Percentiles rank a stretch among this genome's conserved stretches.
Conservation (phyloP, 92 coral and sea anemone species). For the Parazoanthus swiftii region DNA sequence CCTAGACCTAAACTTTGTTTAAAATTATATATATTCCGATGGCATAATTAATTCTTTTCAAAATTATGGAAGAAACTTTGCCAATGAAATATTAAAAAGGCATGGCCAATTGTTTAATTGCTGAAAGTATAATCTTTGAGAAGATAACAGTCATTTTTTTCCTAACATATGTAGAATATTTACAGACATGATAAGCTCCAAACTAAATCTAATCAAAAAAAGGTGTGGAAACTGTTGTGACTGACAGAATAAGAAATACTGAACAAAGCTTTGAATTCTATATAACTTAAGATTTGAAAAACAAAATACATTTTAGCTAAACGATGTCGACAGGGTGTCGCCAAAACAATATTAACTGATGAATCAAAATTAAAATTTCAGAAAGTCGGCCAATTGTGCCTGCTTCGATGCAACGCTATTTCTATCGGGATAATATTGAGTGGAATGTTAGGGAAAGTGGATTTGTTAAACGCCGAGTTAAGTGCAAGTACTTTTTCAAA, state of each 20-base stretch:
- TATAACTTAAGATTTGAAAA: neutral
- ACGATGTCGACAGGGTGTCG: neutral
- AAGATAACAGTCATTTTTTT: neutral
- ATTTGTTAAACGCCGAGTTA: neutral
- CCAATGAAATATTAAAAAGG: constrained; percentile 22
- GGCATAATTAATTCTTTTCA: neutral
- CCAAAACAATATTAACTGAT: neutral
- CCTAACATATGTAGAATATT: neutral
- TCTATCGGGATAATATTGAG: no score
- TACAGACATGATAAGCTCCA: neutral
- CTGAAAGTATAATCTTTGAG: neutral
- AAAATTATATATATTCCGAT: neutral
- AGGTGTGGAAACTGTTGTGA: no score
- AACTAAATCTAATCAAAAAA: no score
- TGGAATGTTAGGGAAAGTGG: no score
- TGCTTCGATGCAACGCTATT: neutral
- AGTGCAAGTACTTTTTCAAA: no score
- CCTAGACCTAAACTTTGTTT: neutral
- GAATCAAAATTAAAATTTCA: neutral
- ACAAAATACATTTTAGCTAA: neutral
- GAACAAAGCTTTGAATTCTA: neutral
- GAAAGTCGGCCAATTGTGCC: neutral
- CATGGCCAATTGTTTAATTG: constrained; percentile 15
- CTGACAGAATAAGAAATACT: no score
- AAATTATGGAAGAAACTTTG: neutral